These are phyloP conservation scores for Tiliqua scincoides DNA, from an alignment of 2,113 vertebrate species.

Conservation along the genomic window DNA sequence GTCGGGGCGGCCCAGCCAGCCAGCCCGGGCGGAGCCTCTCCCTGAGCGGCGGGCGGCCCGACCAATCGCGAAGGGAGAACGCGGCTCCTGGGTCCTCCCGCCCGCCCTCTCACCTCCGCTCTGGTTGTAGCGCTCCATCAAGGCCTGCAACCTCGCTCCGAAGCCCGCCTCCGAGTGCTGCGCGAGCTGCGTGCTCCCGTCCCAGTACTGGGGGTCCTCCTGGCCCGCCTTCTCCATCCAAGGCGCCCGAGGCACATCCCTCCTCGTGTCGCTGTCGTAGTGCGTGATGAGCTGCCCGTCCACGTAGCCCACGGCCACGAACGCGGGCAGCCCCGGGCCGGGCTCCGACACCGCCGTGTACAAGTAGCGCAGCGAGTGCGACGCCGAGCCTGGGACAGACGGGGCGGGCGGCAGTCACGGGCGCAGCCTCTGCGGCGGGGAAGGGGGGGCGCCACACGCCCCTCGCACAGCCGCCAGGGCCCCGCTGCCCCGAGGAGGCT, in stretches of 20 bases:
- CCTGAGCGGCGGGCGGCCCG: too few relatives aligned
- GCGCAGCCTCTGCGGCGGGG: too few relatives aligned
- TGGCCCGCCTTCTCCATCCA: constrained; percentile 18
- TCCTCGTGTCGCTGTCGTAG: constrained; percentile 24
- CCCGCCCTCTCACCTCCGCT: not conserved
- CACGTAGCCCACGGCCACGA: not conserved
- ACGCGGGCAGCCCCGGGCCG: not conserved
- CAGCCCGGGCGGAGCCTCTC: too few relatives aligned
- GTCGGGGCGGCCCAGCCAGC: too few relatives aligned
- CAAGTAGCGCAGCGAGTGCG: not conserved
- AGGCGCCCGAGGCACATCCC: not conserved
- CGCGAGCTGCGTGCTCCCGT: rapidly evolving
- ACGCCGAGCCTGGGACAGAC: not conserved
- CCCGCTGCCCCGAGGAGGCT: too few relatives aligned
- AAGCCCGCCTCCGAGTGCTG: not conserved
- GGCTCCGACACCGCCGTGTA: not conserved
- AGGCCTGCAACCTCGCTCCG: rapidly evolving
- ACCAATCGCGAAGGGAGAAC: too few relatives aligned
- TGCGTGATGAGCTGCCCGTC: constrained; percentile 32
- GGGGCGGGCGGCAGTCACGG: too few relatives aligned
- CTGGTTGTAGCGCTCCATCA: constrained; percentile 13
- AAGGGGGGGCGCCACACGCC: too few relatives aligned
- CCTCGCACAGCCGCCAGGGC: too few relatives aligned
- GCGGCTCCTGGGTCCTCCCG: too few relatives aligned
- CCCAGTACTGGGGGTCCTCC: rapidly evolving